Evolutionary conservation across 2,888 invertebrate genomes (phyloP).

Genomic region (Hyalella azteca): DNA sequence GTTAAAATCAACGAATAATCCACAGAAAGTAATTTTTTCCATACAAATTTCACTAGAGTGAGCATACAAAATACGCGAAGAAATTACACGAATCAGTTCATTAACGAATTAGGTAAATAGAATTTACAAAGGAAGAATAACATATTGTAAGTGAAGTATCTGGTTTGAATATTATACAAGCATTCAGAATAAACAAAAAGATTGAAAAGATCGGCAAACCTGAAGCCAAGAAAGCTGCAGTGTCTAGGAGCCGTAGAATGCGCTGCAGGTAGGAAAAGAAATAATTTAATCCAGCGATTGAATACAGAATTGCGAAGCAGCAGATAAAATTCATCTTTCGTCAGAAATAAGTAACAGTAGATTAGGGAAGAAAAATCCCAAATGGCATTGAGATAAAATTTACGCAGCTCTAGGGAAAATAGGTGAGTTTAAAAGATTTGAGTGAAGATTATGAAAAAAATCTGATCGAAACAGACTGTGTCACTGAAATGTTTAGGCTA

Average conservation of each 20-base stretch:
- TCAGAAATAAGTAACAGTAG: background rate
- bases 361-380: background rate
- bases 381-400: background rate
- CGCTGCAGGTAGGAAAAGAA: background rate
- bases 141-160: background rate
- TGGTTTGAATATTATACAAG: background rate
- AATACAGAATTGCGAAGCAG: background rate
- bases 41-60: too few relatives aligned
- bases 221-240: background rate
- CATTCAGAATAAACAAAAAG: background rate
- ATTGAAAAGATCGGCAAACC: background rate
- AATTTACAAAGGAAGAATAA: background rate
- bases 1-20: too few relatives aligned
- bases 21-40: too few relatives aligned
- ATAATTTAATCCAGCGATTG: background rate
- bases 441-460: background rate
- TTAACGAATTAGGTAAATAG: too few relatives aligned
- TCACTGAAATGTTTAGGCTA: too few relatives aligned
- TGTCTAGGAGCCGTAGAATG: background rate
- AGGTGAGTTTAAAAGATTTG: background rate
- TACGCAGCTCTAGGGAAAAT: background rate
- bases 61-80: background rate
- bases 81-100: background rate
- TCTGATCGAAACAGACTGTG: too few relatives aligned
- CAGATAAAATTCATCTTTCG: background rate